Evolutionary conservation across 2,888 invertebrate species (phyloP).

Genomic region (Drosophila ezoana): DNA sequence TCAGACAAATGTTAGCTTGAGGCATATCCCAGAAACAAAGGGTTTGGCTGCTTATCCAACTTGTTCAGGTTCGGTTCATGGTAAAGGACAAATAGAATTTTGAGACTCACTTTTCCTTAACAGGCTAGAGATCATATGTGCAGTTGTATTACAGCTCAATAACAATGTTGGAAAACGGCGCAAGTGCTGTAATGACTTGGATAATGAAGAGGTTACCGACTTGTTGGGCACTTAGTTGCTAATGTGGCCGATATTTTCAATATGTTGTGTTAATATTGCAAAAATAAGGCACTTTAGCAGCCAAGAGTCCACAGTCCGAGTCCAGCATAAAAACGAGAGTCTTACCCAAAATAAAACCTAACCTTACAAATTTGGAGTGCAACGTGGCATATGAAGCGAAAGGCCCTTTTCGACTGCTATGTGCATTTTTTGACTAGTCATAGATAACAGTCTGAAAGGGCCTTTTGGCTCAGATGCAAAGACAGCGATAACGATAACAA

Average conservation of each 20-base stretch:
- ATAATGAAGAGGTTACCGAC: background rate
- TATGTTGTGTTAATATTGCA: background rate
- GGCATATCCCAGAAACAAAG: too few species aligned
- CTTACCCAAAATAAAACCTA: background rate
- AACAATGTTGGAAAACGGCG: too few species aligned
- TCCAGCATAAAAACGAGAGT: background rate
- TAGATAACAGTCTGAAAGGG: conserved; percentile 53
- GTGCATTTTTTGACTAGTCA: conserved; percentile 28
- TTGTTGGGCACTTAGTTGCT: conserved; percentile 23
- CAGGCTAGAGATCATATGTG: too few species aligned
- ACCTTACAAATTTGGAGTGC: background rate
- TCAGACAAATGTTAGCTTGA: too few species aligned
- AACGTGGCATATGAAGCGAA: conserved; percentile 14
- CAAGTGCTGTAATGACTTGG: too few species aligned
- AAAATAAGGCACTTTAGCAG: conserved; percentile 29
- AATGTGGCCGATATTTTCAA: conserved; percentile 6
- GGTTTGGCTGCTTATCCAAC: too few species aligned
- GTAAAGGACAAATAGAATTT: too few species aligned
- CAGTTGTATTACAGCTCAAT: too few species aligned
- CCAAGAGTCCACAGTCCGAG: conserved; percentile 3
- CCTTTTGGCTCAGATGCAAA: conserved; percentile 29
- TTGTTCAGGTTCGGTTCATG: too few species aligned
- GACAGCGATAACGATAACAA: background rate
- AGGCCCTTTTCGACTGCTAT: conserved; percentile 48
- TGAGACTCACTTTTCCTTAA: too few species aligned